Evolutionary conservation across 2,113 vertebrate genomes (phyloP), one percentile per base, ranked within the genome.

Genomic region (Eira barbara): DNA sequence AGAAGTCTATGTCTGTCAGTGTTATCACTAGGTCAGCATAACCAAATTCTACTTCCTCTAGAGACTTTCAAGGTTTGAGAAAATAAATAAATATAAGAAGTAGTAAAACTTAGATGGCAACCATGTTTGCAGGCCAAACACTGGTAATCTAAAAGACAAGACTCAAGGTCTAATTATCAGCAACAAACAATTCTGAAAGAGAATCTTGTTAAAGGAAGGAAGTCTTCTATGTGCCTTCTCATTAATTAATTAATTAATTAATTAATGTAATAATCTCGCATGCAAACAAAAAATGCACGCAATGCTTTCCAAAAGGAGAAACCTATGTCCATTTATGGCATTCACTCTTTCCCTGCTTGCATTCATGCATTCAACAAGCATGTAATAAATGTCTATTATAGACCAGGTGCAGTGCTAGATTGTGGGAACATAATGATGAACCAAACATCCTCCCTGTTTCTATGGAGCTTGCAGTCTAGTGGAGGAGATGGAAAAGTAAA

Each of bases 1-100:
- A 71, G 67, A 89, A 57, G 71, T 47, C n/a, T 49, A 45, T 71
- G 47, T 81, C 57, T 88, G 61, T 95, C 84, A 82, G 25, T 84
- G 17, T 94, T 73, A 59, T 15, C 92, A 69, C 14, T 65, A 84
- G 39, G 31, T 96, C 63, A 85, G n/a, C 36, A 85, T 92, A 93
- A 94, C 61, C 71, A 96, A 97, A 94, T 95, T 96, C 52, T 7
- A 86, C 39, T 93, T 97, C 88, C 69, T 31, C 15, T 52, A 45
- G 65, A 85, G 21, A 86, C 15, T 85, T 80, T 65, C 45, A 89
- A 86, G 36, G 27, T 78, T 89, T 89, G 73, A 81, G 86, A 55
- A 91, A 61, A 91, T 42, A 12, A 80, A 73, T 49, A 88, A 69
- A n/a, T 83, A 23, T 23, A 59, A 49, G 4, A 63, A 49, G 4